A percentile compares a stretch with the other conserved stretches of the same genome.
These are phyloP conservation scores for Cladorhizidae sp. DNA, from an alignment of 37 sponge, comb jelly and placozoan genomes.

Conservation along the genomic window DNA sequence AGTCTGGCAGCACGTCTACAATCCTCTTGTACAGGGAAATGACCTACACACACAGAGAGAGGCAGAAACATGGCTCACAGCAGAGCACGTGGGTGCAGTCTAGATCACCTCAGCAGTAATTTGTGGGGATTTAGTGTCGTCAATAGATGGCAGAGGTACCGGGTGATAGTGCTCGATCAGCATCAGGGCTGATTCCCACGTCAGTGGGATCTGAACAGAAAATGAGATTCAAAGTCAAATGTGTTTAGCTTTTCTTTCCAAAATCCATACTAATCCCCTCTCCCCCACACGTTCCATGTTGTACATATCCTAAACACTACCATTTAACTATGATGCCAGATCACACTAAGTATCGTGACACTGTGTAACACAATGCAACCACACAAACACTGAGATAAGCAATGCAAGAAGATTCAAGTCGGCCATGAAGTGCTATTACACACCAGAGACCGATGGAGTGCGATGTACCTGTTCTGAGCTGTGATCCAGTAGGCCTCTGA, in stretches of 20 bases:
- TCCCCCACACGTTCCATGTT: too few species aligned
- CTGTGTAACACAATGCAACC: not conserved
- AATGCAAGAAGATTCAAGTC: not conserved
- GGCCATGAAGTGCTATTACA: too few species aligned
- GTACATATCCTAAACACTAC: too few species aligned
- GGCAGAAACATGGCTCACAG: not conserved
- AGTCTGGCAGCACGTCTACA: slow-evolving; percentile 36
- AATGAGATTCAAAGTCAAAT: not conserved
- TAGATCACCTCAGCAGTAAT: slow-evolving; percentile 60
- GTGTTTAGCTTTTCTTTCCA: not conserved
- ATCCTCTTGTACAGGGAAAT: slow-evolving; percentile 59
- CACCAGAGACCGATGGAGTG: too few species aligned
- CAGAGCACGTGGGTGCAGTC: not conserved
- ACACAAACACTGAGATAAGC: not conserved
- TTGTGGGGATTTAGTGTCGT: slow-evolving; percentile 44
- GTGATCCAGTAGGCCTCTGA: slow-evolving; percentile 49
- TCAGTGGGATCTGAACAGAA: slow-evolving; percentile 45
- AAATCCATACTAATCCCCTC: not conserved
- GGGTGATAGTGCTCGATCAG: slow-evolving; percentile 65
- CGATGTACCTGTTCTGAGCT: slow-evolving; percentile 43
- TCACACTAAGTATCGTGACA: too few species aligned
- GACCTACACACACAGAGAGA: slow-evolving; percentile 24
- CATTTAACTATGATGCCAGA: too few species aligned
- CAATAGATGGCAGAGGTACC: slow-evolving; percentile 49
- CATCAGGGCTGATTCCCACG: slow-evolving; percentile 60